These are phyloP conservation scores for Drosophila biarmipes DNA, from an alignment of 1,140 invertebrate species.

Conservation along the genomic window DNA sequence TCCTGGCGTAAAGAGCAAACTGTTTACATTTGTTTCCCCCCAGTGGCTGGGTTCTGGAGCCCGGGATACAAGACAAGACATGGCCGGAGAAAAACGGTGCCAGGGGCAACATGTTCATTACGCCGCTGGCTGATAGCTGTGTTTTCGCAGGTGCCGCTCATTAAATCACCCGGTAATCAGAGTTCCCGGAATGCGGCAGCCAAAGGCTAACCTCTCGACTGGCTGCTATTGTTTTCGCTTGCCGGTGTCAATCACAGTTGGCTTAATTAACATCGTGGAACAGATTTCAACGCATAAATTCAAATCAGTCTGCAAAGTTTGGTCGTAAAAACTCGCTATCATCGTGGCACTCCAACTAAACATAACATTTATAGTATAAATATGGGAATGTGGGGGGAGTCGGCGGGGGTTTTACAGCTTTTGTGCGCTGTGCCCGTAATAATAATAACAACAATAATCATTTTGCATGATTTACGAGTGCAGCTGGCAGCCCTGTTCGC, in stretches of 20 bases:
- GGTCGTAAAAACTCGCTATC: slow-evolving; percentile 27
- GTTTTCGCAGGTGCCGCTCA: slow-evolving; percentile 69
- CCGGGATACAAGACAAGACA: slow-evolving; percentile 7
- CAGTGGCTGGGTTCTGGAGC: slow-evolving; percentile 14
- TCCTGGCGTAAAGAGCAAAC: slow-evolving; percentile 73
- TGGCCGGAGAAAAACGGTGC: slow-evolving; percentile 7
- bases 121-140: slow-evolving; percentile 18
- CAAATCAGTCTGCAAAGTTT: slow-evolving; percentile 53
- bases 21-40: slow-evolving; percentile 73
- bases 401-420: slow-evolving; percentile 9
- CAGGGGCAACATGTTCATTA: slow-evolving; percentile 66
- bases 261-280: slow-evolving; percentile 58
- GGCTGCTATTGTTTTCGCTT: slow-evolving; percentile 7
- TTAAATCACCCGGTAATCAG: slow-evolving; percentile 73
- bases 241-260: slow-evolving; percentile 60
- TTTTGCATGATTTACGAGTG: slow-evolving; percentile 69
- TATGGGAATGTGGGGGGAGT: neutral
- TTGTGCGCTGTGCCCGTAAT: slow-evolving; percentile 23
- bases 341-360: slow-evolving; percentile 23
- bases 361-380: slow-evolving; percentile 5
- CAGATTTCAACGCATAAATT: slow-evolving; percentile 41
- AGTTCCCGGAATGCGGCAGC: slow-evolving; percentile 5
- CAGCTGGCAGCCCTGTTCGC: slow-evolving; percentile 46
- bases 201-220: slow-evolving; percentile 40
- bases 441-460: slow-evolving; percentile 63